Percentiles rank a stretch among this genome's conserved stretches.
Evolutionary conservation across 2,888 invertebrate species (phyloP).

Genomic region (Megamerina dolium): DNA sequence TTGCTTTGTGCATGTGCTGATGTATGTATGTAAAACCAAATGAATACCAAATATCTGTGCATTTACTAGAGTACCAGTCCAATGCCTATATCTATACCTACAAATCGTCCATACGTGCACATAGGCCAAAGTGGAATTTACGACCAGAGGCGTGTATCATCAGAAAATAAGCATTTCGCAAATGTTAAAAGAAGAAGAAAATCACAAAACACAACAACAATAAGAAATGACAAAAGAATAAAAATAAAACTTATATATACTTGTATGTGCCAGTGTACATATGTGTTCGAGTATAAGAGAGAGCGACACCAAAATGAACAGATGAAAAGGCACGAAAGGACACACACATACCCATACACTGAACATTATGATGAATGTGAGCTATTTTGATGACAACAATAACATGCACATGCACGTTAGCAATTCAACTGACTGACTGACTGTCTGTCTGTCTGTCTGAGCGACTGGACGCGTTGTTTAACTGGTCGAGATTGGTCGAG

Average conservation of each 20-base stretch:
- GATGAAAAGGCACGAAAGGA: slow-evolving; percentile 6
- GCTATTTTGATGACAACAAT: slow-evolving; percentile 5
- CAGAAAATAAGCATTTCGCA: slow-evolving; percentile 17
- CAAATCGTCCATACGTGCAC: slow-evolving; percentile 17
- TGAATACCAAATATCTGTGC: too few relatives aligned
- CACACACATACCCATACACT: too few relatives aligned
- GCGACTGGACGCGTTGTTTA: too few relatives aligned
- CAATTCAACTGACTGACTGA: too few relatives aligned
- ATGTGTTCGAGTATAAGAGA: too few relatives aligned
- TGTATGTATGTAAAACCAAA: too few relatives aligned
- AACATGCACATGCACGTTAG: background rate
- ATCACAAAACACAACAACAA: background rate
- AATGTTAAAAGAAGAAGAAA: slow-evolving; percentile 2
- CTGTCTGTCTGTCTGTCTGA: too few relatives aligned
- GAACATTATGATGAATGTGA: slow-evolving; percentile 13
- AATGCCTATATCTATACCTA: too few relatives aligned
- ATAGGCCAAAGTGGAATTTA: slow-evolving; percentile 18
- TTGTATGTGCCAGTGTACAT: too few relatives aligned
- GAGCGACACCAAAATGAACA: background rate
- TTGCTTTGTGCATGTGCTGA: too few relatives aligned
- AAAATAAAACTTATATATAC: background rate
- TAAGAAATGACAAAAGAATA: background rate
- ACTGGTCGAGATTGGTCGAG: too few relatives aligned
- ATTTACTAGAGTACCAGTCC: too few relatives aligned
- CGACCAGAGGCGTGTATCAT: slow-evolving; percentile 19